Evolutionary conservation across 2,888 invertebrate species (phyloP).

Genomic region (Yponomeuta evonymella): DNA sequence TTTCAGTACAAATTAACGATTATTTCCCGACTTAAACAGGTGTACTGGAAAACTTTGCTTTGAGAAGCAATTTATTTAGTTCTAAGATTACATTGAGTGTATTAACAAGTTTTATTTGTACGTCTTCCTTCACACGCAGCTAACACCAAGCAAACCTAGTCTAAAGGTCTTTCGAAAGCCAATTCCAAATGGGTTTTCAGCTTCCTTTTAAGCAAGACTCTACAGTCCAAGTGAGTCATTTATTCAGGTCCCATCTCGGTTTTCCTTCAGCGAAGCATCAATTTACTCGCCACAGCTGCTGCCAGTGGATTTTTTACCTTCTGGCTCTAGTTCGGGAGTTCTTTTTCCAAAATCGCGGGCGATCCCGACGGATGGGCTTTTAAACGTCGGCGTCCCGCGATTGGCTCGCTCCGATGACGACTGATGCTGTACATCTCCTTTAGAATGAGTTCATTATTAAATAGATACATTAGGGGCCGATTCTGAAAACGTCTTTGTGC

Average conservation of each 20-base stretch:
- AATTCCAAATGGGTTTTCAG: slow-evolving; percentile 42
- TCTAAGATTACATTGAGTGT: not conserved
- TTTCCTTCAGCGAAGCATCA: slow-evolving; percentile 12
- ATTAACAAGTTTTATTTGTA: not conserved
- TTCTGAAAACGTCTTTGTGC: slow-evolving; percentile 3
- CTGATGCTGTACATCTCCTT: slow-evolving; percentile 60
- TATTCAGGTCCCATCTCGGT: slow-evolving; percentile 11
- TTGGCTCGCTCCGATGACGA: slow-evolving; percentile 43
- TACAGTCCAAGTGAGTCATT: slow-evolving; percentile 5
- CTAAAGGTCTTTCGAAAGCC: slow-evolving; percentile 19
- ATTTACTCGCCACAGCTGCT: slow-evolving; percentile 9
- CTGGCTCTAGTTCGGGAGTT: slow-evolving; percentile 47
- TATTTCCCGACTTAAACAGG: not conserved
- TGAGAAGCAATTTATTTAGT: not conserved
- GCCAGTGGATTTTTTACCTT: slow-evolving; percentile 43
- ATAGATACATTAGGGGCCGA: not conserved
- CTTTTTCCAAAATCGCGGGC: slow-evolving; percentile 69
- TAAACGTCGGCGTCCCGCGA: slow-evolving; percentile 61
- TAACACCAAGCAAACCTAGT: not conserved
- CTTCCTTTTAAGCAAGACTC: slow-evolving; percentile 31
- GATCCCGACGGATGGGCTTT: slow-evolving; percentile 56
- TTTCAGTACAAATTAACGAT: not conserved
- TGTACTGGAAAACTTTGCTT: not conserved
- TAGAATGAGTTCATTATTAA: not conserved
- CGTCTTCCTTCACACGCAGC: not conserved